Percentiles rank a stretch among this genome's conserved stretches.
phyloP scores from a whole-genome alignment of 2,113 vertebrate genomes.

The Struthio camelus region DNA sequence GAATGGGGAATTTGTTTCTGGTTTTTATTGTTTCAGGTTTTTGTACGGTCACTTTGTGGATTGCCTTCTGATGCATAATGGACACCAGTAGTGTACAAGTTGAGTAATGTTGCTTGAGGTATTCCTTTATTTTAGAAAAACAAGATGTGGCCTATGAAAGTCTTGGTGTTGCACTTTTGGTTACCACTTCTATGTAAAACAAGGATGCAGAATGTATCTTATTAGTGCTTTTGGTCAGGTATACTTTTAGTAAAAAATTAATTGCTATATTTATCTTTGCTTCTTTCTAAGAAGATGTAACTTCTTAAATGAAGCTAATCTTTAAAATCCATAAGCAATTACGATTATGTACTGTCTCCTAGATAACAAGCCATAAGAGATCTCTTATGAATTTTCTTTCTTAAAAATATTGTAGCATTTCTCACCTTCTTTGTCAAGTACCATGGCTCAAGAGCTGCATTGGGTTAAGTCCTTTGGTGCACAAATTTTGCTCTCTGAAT shows the following conservation, averaged over 20 bases:
- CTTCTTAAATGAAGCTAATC: not conserved
- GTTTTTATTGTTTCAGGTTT: not conserved
- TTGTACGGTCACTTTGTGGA: not conserved
- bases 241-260: not conserved
- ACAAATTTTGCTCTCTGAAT: not conserved
- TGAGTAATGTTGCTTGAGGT: not conserved
- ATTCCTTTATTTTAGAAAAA: not conserved
- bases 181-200: not conserved
- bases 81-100: not conserved
- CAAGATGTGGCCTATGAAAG: not conserved
- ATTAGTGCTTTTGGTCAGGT: not conserved
- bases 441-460: not conserved
- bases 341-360: not conserved
- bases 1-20: not conserved
- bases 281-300: not conserved
- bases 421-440: not conserved
- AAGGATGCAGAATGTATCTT: slow-evolving; percentile 16
- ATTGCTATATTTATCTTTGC: not conserved
- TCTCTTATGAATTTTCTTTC: not conserved
- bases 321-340: not conserved
- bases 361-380: not conserved
- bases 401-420: not conserved
- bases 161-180: not conserved
- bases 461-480: not conserved
- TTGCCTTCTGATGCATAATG: not conserved